Evolutionary conservation across 2,888 invertebrate genomes (phyloP).

Genomic region (Tanytarsus gracilentus): DNA sequence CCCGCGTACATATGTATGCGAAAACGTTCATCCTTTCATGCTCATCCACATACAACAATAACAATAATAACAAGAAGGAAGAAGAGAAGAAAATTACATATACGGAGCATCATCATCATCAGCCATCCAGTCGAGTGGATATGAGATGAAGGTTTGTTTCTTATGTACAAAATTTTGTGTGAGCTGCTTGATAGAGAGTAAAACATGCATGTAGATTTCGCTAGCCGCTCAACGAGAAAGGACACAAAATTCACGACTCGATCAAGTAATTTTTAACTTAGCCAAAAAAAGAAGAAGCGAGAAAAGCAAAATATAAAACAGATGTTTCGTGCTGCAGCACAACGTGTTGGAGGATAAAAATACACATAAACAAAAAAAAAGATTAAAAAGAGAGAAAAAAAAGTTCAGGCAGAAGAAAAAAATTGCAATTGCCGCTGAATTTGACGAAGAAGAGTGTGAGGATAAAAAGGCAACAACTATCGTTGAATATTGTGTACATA

Average conservation of each 20-base stretch:
- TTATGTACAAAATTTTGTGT: neutral
- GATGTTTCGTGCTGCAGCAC: slow-evolving; percentile 15
- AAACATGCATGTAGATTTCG: slow-evolving; percentile 17
- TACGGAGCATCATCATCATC: neutral
- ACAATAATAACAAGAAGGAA: neutral
- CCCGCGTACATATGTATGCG: too few species aligned
- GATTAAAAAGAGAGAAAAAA: neutral
- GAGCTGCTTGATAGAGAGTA: neutral
- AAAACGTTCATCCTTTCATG: too few species aligned
- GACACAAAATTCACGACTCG: slow-evolving; percentile 7
- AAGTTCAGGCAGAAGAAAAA: slow-evolving; percentile 4
- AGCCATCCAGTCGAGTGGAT: too few species aligned
- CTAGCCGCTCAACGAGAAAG: slow-evolving; percentile 17
- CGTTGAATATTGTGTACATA: neutral
- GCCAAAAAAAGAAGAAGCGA: neutral
- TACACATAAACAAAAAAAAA: slow-evolving; percentile 21
- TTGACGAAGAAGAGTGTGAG: too few species aligned
- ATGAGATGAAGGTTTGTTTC: slow-evolving; percentile 20
- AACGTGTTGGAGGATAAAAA: slow-evolving; percentile 27
- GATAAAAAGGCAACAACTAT: neutral
- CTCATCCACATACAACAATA: neutral
- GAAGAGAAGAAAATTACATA: slow-evolving; percentile 15
- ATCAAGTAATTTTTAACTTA: neutral
- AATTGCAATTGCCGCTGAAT: slow-evolving; percentile 22
- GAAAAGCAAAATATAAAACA: slow-evolving; percentile 22